These are phyloP conservation scores for Decapterus maruadsi DNA, from an alignment of 2,797 vertebrate genomes.

Conservation along the genomic window DNA sequence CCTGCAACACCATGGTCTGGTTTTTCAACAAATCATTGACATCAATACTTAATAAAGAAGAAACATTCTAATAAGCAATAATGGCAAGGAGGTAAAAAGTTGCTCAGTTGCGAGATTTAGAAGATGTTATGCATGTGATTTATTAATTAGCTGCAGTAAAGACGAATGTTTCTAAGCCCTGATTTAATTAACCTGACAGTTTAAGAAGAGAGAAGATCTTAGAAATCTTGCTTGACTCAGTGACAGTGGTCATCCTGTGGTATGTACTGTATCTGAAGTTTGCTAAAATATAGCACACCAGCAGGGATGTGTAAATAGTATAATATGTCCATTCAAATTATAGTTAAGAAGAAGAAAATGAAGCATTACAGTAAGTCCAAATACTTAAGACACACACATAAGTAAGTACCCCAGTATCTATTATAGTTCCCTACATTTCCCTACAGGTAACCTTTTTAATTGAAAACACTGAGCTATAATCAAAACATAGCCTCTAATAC, in stretches of 20 bases:
- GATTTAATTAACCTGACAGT: background rate
- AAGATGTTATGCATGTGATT: background rate
- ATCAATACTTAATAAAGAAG: no score
- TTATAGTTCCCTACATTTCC: background rate
- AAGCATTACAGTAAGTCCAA: background rate
- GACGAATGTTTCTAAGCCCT: background rate
- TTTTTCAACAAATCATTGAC: no score
- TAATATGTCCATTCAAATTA: background rate
- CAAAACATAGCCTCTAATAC: constrained; percentile 21
- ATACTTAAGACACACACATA: no score
- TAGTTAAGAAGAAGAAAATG: background rate
- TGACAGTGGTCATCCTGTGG: background rate
- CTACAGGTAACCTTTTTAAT: background rate
- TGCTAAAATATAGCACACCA: background rate
- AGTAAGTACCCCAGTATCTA: background rate
- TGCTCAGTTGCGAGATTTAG: background rate
- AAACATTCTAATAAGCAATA: no score
- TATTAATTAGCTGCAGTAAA: background rate
- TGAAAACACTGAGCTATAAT: constrained; percentile 25
- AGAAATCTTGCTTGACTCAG: background rate
- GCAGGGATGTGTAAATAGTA: background rate
- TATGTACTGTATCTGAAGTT: background rate
- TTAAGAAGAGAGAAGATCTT: no score
- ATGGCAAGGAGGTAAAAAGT: background rate
- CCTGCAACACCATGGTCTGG: no score